Evolutionary conservation across 2,888 invertebrate genomes (phyloP).

Genomic region (Gymnoscelis rufifasciata): DNA sequence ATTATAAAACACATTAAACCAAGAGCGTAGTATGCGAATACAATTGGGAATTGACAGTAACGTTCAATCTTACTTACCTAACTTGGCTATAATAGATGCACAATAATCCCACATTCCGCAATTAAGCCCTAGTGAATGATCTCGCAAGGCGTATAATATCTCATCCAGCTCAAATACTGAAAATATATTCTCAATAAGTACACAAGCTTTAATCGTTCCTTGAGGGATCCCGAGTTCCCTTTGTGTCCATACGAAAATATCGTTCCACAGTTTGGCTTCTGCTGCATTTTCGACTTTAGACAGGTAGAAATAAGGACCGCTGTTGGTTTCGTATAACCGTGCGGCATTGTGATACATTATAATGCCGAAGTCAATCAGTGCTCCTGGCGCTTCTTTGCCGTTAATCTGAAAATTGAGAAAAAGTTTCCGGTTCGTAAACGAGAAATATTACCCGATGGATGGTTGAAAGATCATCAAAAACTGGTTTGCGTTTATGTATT

Average conservation of each 20-base stretch:
- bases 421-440: no score
- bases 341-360: slow-evolving; percentile 82
- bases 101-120: slow-evolving; percentile 88
- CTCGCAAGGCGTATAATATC: slow-evolving; percentile 81
- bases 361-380: slow-evolving; percentile 84
- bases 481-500: no score
- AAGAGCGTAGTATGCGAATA: no score
- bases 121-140: slow-evolving; percentile 84
- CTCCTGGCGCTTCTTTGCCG: slow-evolving; percentile 81
- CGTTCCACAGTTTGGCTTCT: slow-evolving; percentile 84
- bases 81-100: slow-evolving; percentile 82
- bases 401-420: slow-evolving; percentile 77
- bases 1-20: no score
- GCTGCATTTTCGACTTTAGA: slow-evolving; percentile 82
- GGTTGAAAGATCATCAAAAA: no score
- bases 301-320: slow-evolving; percentile 85
- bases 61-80: no score
- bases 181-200: slow-evolving; percentile 84
- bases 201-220: slow-evolving; percentile 84
- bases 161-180: slow-evolving; percentile 84
- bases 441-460: no score
- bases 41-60: no score
- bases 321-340: slow-evolving; percentile 70
- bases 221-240: slow-evolving; percentile 73
- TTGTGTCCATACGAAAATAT: slow-evolving; percentile 83